A percentile compares a stretch with the other conserved stretches of the same genome.
These are phyloP conservation scores for Drosophila kikkawai DNA, from an alignment of 1,140 invertebrate genomes.

Conservation along the genomic window DNA sequence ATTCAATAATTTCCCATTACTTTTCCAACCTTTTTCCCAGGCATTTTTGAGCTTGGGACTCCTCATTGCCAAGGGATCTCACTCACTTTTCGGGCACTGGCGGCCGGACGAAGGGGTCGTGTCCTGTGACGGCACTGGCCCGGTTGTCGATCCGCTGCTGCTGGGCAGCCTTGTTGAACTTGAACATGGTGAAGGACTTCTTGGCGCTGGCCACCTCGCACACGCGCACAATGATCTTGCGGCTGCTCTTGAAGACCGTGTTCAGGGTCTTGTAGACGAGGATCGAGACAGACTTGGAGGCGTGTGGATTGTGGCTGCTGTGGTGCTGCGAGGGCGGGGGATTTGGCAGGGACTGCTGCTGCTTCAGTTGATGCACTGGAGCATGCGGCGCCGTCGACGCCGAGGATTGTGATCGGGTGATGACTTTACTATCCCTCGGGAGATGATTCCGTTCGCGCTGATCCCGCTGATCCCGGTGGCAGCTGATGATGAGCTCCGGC, in stretches of 20 bases:
- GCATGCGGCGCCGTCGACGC: constrained; percentile 73
- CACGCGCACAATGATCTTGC: constrained; percentile 84
- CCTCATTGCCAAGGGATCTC: background rate
- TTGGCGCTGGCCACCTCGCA: constrained; percentile 84
- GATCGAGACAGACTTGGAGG: constrained; percentile 81
- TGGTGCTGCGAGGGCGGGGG: constrained; percentile 59
- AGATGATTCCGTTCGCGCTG: constrained; percentile 42
- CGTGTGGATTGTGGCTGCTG: constrained; percentile 55
- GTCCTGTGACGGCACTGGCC: constrained; percentile 89
- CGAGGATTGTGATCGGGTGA: constrained; percentile 84
- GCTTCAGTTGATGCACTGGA: constrained; percentile 82
- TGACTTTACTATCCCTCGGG: constrained; percentile 66
- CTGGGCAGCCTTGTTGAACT: constrained; percentile 90
- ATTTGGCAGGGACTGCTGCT: constrained; percentile 77
- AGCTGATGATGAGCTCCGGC: constrained; percentile 76
- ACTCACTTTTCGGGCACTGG: constrained; percentile 87
- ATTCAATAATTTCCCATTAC: background rate
- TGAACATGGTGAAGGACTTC: constrained; percentile 88
- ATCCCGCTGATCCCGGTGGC: constrained; percentile 55
- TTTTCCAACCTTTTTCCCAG: constrained; percentile 19
- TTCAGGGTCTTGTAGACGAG: constrained; percentile 84
- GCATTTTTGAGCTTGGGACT: background rate
- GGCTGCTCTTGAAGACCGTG: constrained; percentile 84
- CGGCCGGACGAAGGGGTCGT: constrained; percentile 91
- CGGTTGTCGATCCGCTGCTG: constrained; percentile 87